Base-by-base conservation (phyloP, 1,140 invertebrate genomes). In the Aphaenogaster rudis region DNA sequence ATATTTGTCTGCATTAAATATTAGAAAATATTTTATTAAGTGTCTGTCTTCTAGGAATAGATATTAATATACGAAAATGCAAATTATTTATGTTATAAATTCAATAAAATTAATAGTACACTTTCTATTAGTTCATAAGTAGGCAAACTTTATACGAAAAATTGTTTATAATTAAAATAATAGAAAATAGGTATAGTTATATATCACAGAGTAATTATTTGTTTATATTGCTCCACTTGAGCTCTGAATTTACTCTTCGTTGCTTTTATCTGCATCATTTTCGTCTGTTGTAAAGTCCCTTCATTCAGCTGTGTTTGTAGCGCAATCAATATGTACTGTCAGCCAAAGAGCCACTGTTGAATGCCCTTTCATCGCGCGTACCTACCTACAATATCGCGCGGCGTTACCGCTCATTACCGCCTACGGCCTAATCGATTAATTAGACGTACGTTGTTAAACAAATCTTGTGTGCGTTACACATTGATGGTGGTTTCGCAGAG, bases 361-460 rank as follows among this genome's bases (percentile, higher is more conserved):
- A 84, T 42, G 69, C 42, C 80, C 80, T 84, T 84, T 84, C 80
- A 76, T 76, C 80, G 57, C 45, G 54, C 54, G 69, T 84, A 84
- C 28, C 67, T 57, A 48, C 39, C 80, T 84, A 48, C 54, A 74
- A 81, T 57, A 7, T 50, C 42, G 80, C 80, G 13, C 69, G 67
- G 54, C 28, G 69, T 76, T 61, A 76, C 28, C 80, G 80, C 69
- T 84, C 69, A 71, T 84, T 84, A 84, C 74, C 74, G 80, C 80
- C 80, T 84, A 84, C 42, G 69, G 69, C 45, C 80, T 84, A 84
- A 84, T 84, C 69, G 69, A 84, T 84, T 84, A 84, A 84, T 84
- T 84, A 84, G 80, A 84, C 80, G 54, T 84, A 84, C 80, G 80
- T 84, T 84, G 80, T 63, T 84, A 84, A 74, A 84, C 80, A 54